Evolutionary conservation across 2,113 vertebrate species (phyloP), one percentile per base, ranked within the genome.

Genomic region (Festucalex cinctus): DNA sequence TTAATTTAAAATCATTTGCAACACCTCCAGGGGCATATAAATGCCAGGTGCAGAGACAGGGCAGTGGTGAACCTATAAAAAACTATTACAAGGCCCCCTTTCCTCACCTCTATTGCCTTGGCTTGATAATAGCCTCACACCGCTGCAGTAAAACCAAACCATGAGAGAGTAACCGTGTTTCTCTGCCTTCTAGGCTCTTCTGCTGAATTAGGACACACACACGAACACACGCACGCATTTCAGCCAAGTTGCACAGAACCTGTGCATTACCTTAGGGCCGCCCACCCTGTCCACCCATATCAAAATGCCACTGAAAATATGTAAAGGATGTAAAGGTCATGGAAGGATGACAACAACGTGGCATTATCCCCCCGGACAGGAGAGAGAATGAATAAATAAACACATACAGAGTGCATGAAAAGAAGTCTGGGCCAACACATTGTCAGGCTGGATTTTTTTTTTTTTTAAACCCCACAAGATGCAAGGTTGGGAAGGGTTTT

Each of bases 1-100:
- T 92, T 93, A 90, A 93, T 92, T 92, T 90, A 86, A 88, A 88
- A 89, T 88, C 80, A 90, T 91, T 92, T 90, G 85, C 83, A 57
- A 78, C 77, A 84, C 90, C 88, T 88, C 83, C 69, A 63, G 90
- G 89, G 86, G 83, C 77, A 85, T 87, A 91, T 92, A 91, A 91
- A 92, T 92, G 90, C 85, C 88, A 89, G 86, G 82, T 82, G 82
- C 81, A 77, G 83, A 86, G 85, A 84, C 80, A 88, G 85, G 89
- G 79, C 88, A 88, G 79, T 83, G 77, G 81, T 88, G 85, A 90
- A 92, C 86, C 90, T 88, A 90, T 92, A 91, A 92, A 91, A 62
- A 91, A 88, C 86, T 88, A 91, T 91, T 91, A 92, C 86, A 80
- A 81, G 82, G 81, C 84, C 87, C 87, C 74, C 84, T 88, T 91